These are phyloP conservation scores for Scolopax rusticola DNA, from an alignment of 2,797 vertebrate genomes.

Conservation along the genomic window DNA sequence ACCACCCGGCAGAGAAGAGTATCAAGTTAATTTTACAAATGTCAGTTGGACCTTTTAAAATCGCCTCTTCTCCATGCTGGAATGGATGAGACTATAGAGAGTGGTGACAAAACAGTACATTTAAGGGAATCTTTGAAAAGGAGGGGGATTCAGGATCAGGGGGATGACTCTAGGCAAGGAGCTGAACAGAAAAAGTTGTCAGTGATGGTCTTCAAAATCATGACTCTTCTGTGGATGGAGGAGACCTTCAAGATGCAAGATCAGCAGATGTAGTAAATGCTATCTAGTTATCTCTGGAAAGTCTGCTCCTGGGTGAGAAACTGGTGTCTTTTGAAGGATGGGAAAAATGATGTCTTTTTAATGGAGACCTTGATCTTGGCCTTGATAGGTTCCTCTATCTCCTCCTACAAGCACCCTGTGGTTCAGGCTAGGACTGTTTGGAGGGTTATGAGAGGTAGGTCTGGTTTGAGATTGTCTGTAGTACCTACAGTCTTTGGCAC, in stretches of 20 bases:
- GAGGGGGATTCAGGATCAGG: not conserved
- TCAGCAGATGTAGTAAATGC: not conserved
- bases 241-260: not conserved
- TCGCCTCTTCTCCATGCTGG: fast-evolving
- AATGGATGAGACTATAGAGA: not conserved
- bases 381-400: not conserved
- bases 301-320: not conserved
- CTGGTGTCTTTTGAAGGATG: not conserved
- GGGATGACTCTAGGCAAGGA: not conserved
- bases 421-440: not conserved
- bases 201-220: not conserved
- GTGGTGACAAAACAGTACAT: not conserved
- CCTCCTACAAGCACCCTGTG: not conserved
- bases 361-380: not conserved
- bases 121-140: not conserved
- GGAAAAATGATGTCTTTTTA: not conserved
- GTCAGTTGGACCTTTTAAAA: not conserved
- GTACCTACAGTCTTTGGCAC: not conserved
- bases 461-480: not conserved
- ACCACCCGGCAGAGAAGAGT: fast-evolving
- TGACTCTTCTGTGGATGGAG: not conserved
- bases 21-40: not conserved
- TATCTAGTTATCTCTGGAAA: not conserved
- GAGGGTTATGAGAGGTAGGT: not conserved
- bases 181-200: no score